Percentiles rank a stretch among this genome's conserved stretches.
Conservation (phyloP, 2,888 invertebrate species). For the Campopleginae sp. region DNA sequence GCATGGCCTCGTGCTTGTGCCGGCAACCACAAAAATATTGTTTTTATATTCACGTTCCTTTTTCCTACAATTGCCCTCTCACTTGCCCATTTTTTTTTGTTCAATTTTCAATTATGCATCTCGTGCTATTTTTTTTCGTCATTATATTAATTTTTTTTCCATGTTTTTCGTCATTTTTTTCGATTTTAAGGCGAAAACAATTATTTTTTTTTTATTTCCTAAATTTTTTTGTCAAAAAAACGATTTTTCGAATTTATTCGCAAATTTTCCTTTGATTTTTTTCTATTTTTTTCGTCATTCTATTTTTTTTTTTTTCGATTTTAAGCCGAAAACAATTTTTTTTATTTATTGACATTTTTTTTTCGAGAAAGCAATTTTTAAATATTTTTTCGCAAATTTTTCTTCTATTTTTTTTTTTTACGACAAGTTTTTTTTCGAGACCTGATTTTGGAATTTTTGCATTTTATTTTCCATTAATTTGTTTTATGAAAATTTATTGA, state of each 20-base stretch:
- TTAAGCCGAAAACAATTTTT: background rate
- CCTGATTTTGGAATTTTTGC: background rate
- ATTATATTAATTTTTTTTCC: too few species aligned
- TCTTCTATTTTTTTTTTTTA: background rate
- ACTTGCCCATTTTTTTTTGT: background rate
- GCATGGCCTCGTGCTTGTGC: slow-evolving; percentile 60
- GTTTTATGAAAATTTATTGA: background rate
- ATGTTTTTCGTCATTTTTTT: background rate
- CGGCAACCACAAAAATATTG: slow-evolving; percentile 44
- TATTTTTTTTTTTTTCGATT: background rate
- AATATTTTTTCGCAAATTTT: too few species aligned
- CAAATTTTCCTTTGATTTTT: too few species aligned
- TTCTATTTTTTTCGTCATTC: background rate
- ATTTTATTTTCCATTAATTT: background rate
- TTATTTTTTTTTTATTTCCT: background rate
- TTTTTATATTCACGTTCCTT: slow-evolving; percentile 17
- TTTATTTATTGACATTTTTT: background rate
- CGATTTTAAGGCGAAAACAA: background rate
- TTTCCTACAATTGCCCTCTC: background rate
- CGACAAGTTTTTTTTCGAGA: background rate
- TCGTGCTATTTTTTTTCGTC: background rate
- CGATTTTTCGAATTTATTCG: too few species aligned
- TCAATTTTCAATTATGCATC: background rate
- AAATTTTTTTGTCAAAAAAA: background rate
- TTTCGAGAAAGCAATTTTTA: background rate